phyloP scores from a whole-genome alignment of 2,797 vertebrate genomes.

The Ara ararauna region DNA sequence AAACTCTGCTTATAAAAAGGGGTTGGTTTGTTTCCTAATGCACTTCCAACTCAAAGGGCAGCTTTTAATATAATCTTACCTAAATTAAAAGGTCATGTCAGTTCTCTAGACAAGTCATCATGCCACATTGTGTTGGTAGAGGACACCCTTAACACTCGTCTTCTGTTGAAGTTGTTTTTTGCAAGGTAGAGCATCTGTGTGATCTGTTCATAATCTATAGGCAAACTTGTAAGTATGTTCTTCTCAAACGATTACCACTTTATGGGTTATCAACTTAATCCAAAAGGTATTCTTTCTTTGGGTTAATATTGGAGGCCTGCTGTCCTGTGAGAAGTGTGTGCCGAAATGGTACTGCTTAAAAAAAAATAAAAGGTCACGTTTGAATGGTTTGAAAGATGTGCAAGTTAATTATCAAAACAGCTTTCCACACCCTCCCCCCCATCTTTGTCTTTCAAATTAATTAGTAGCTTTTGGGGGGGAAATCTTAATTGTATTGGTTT shows the following conservation, averaged over 20 bases:
- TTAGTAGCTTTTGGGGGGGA: fast-evolving
- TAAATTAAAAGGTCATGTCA: neutral
- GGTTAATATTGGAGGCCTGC: neutral
- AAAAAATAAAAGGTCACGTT: neutral
- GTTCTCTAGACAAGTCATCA: neutral
- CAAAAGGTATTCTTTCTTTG: neutral
- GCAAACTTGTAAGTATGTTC: neutral
- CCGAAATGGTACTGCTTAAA: neutral
- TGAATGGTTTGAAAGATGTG: neutral
- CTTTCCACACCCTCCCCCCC: neutral
- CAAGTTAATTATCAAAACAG: neutral
- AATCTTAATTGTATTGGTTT: neutral
- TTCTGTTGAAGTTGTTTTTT: neutral
- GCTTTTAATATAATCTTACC: neutral
- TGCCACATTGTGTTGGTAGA: neutral
- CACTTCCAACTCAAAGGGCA: neutral
- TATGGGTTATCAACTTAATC: neutral
- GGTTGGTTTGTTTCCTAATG: neutral
- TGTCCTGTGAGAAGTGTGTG: neutral
- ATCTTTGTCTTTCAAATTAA: neutral
- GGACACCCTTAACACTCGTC: neutral
- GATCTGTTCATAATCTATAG: neutral
- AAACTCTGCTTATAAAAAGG: neutral
- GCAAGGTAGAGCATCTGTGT: neutral
- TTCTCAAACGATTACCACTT: neutral